phyloP scores from a whole-genome alignment of 2,888 invertebrate species.

The Stegophylla sp. region DNA sequence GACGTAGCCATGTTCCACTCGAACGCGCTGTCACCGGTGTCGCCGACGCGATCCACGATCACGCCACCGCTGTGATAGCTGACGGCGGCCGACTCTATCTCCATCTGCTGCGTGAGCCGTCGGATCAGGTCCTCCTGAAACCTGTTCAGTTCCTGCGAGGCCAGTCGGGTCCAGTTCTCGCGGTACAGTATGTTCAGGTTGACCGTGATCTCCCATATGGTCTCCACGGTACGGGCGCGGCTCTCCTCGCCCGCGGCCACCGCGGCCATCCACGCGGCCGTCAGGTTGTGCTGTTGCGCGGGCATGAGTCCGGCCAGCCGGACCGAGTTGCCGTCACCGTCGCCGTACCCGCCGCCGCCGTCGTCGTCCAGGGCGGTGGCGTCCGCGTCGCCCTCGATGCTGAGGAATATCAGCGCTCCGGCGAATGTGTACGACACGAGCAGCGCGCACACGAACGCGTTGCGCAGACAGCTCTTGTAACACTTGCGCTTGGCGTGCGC shows the following conservation, averaged over 20 bases:
- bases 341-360: constrained; percentile 62
- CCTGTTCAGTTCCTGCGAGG: constrained; percentile 78
- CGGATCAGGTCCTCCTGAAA: constrained; percentile 85
- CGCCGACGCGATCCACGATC: constrained; percentile 66
- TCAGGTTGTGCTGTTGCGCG: constrained; percentile 57
- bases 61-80: constrained; percentile 63
- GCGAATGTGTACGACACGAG: constrained; percentile 80
- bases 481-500: constrained; percentile 70
- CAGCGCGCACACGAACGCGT: constrained; percentile 81
- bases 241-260: constrained; percentile 67
- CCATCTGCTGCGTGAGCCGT: constrained; percentile 79
- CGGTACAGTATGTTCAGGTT: constrained; percentile 85
- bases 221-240: constrained; percentile 78
- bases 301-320: constrained; percentile 48
- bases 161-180: constrained; percentile 87
- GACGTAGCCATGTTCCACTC: constrained; percentile 90
- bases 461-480: constrained; percentile 78
- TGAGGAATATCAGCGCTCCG: constrained; percentile 83
- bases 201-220: constrained; percentile 90
- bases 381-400: constrained; percentile 71
- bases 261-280: constrained; percentile 60
- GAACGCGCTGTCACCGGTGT: constrained; percentile 66
- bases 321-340: constrained; percentile 19
- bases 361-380: constrained; percentile 69
- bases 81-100: constrained; percentile 67